Evolutionary conservation across 2,888 invertebrate species (phyloP).

Genomic region (Drosophila nr. perissopoda): DNA sequence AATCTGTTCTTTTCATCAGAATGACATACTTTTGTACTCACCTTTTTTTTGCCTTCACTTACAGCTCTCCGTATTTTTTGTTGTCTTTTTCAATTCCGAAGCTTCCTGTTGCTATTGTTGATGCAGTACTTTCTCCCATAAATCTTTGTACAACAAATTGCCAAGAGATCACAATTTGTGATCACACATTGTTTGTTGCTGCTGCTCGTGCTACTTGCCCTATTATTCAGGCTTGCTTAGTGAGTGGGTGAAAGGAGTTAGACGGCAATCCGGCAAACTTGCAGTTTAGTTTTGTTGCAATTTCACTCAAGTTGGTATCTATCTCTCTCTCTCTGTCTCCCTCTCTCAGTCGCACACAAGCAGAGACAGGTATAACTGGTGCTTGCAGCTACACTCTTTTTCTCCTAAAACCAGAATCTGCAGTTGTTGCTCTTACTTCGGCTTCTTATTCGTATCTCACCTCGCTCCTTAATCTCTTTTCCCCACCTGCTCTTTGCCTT

Average conservation of each 20-base stretch:
- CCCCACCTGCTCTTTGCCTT: slow-evolving; percentile 5
- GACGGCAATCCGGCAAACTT: slow-evolving; percentile 50
- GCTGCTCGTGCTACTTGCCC: slow-evolving; percentile 22
- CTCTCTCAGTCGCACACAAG: slow-evolving; percentile 10
- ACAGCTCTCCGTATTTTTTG: slow-evolving; percentile 7
- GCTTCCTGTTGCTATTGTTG: slow-evolving; percentile 19
- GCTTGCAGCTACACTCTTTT: slow-evolving; percentile 27
- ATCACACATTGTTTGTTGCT: slow-evolving; percentile 36
- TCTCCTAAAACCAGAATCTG: slow-evolving; percentile 44
- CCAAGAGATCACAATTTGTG: slow-evolving; percentile 57
- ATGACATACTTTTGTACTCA: slow-evolving; percentile 24
- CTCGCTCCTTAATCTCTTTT: slow-evolving; percentile 1
- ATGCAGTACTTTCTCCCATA: slow-evolving; percentile 69
- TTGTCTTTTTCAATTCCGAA: slow-evolving; percentile 6
- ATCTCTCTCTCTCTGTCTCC: not conserved
- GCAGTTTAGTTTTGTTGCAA: slow-evolving; percentile 38
- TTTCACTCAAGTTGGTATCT: slow-evolving; percentile 47
- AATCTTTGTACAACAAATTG: slow-evolving; percentile 63
- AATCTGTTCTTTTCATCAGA: slow-evolving; percentile 7
- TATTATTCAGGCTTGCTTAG: slow-evolving; percentile 14
- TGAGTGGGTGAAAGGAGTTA: slow-evolving; percentile 79
- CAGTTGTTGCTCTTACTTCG: slow-evolving; percentile 9
- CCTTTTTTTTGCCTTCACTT: slow-evolving; percentile 4
- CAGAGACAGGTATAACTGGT: slow-evolving; percentile 46
- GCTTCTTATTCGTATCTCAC: not conserved